A percentile compares a stretch with the other conserved stretches of the same genome.
These are phyloP conservation scores for Steinernema hermaphroditum DNA, from an alignment of 2,888 invertebrate species.

Conservation along the genomic window DNA sequence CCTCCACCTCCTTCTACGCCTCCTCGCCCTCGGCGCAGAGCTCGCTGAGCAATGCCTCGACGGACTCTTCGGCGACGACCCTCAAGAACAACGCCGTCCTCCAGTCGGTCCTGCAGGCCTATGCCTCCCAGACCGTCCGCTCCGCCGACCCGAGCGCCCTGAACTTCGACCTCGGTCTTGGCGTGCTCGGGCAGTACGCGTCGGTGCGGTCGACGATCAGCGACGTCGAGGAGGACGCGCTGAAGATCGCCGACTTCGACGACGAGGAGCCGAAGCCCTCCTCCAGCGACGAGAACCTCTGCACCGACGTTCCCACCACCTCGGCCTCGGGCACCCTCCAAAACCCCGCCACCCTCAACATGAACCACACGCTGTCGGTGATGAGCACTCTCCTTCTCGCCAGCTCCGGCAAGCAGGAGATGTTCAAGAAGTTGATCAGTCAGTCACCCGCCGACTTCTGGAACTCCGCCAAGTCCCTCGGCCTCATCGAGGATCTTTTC, in stretches of 20 bases:
- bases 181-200: neutral
- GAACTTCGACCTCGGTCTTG: neutral
- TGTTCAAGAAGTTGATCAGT: conserved; percentile 14
- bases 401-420: conserved; percentile 24
- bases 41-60: conserved; percentile 32
- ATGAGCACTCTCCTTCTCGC: conserved; percentile 17
- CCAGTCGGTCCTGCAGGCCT: conserved; percentile 25
- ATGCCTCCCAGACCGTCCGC: conserved; percentile 22
- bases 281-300: conserved; percentile 27
- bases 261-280: conserved; percentile 20
- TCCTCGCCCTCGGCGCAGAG: conserved; percentile 28
- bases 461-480: conserved; percentile 33
- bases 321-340: neutral
- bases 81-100: conserved; percentile 22
- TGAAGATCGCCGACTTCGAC: conserved; percentile 9
- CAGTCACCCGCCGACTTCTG: conserved; percentile 27
- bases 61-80: conserved; percentile 10
- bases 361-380: conserved; percentile 6
- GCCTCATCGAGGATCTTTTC: conserved; percentile 58
- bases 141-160: conserved; percentile 19
- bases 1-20: conserved; percentile 32
- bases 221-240: conserved; percentile 12
- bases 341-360: conserved; percentile 5
- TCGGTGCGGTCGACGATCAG: neutral
- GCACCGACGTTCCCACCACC: conserved; percentile 9